Base-by-base conservation (phyloP, 2,797 vertebrate species). In the Thalassophryne amazonica region DNA sequence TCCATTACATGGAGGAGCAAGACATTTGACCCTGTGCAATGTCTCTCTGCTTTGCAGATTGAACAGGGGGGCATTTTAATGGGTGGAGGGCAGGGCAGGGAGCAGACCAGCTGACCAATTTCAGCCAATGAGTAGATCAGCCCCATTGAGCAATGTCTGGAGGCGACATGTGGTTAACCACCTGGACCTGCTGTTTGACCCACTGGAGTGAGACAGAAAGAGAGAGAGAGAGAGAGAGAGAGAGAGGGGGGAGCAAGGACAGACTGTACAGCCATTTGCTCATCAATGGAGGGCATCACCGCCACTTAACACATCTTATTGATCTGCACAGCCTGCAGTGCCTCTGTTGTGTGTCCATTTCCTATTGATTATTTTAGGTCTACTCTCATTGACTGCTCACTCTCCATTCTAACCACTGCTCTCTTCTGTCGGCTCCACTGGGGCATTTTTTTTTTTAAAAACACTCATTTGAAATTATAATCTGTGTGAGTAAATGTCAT, bases 381-480 rank as follows among this genome's bases (percentile, higher is more conserved):
- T 79, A 89, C 90, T 89, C 83, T 81, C 87, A 91, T 92, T 76
- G 89, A 91, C 69, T 55, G 59, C 73, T 60, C 61, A 72, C 64
- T 54, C 73, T 73, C 46, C 48, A 61, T 55, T 52, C 74, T 71
- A 60, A 82, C 71, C 80, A 55, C 72, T 19, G 68, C 59, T 60
- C 73, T 79, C 68, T 38, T 46, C 75, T 64, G 47, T 55, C 62
- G 51, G 56, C 66, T 81, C 80, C 87, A 79, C 84, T 60, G 13
- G 84, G 89, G 88, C 76, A 68, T 82, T 78, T 84, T 84, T 81
- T 86, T 88, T 73, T n/a, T n/a, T n/a, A n/a, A n/a, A 88, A 92
- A 88, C 84, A 90, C 84, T 87, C 86, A 92, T 92, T 91, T 91
- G 87, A 92, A 92, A 92, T 92, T 90, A 91, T 91, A 92, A 92